Evolutionary conservation across 2,888 invertebrate genomes (phyloP), one percentile per base, ranked within the genome.

Genomic region (Sphaerophoria taeniata): DNA sequence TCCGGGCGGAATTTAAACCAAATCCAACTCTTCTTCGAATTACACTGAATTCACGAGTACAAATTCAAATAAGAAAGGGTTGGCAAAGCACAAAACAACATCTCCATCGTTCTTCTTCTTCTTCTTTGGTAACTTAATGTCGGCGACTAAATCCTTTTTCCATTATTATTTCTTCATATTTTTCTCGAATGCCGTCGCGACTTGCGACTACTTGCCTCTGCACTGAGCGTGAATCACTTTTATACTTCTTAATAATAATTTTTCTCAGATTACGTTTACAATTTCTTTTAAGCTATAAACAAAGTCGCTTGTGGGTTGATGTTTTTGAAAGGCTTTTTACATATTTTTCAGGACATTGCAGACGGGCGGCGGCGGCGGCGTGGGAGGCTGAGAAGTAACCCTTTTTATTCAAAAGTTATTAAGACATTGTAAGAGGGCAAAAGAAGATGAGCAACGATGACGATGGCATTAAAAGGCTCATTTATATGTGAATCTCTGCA

Each of bases 101-200:
- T 58, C 60, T 70, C 39, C 51, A 33, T 55, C 39, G 24, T 24
- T 24, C 24, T 24, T 24, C 24, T 24, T 24, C 24, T 24, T 24
- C 24, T 24, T 24, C 24, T 24, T 49, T 70, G 56, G 75, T 75
- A 85, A 81, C 85, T 76, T 81, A 85, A 85, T 88, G 87, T 87
- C 83, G 89, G 87, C 88, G 90, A 90, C 91, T 91, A 91, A 91
- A 91, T 91, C 91, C 91, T 91, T 91, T 91, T 91, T 91, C 91
- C 91, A 91, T 91, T 91, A 91, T 91, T 91, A 91, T 91, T 91
- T 91, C 85, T 81, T 43, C 73, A 81, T 81, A 81, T 81, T 77
- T 49, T 9, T 9, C 9, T 43, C 9, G 43, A 43, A 43, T 43
- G 9, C 43, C 3, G 39, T 7, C 6, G 39, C 39, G 9, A 24